phyloP scores from a whole-genome alignment of 2,113 vertebrate genomes.

The Periophthalmus modestus region DNA sequence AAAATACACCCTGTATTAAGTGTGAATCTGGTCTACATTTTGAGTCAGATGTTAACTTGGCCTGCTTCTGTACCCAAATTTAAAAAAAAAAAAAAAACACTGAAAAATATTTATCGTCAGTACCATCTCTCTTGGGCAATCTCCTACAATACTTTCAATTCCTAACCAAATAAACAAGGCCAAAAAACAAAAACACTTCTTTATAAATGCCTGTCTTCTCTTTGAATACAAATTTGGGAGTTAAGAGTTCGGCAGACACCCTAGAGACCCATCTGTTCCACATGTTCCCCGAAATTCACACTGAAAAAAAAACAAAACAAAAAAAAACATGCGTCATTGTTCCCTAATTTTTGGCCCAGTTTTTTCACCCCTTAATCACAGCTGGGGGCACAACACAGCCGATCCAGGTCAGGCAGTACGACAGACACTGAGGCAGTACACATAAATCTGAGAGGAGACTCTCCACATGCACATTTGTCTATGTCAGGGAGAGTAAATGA shows the following conservation, averaged over 20 bases:
- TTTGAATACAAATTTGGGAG: background rate
- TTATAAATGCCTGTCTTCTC: constrained; percentile 7
- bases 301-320: constrained; percentile 14
- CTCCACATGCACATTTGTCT: background rate
- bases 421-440: background rate
- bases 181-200: background rate
- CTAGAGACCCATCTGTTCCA: constrained; percentile 30
- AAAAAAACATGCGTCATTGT: constrained; percentile 3
- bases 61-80: too few species aligned
- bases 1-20: too few species aligned
- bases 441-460: background rate
- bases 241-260: background rate
- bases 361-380: constrained; percentile 25
- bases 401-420: constrained; percentile 40
- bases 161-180: background rate
- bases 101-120: background rate
- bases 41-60: too few species aligned
- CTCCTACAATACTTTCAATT: background rate
- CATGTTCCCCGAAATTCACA: constrained; percentile 2
- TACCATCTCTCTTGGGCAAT: background rate
- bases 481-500: background rate
- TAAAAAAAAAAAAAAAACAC: too few species aligned
- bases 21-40: too few species aligned
- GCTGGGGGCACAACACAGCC: constrained; percentile 35
- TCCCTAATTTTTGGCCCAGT: constrained; percentile 22